phyloP scores from a whole-genome alignment of 2,888 invertebrate genomes.

The Phasia obesa region DNA sequence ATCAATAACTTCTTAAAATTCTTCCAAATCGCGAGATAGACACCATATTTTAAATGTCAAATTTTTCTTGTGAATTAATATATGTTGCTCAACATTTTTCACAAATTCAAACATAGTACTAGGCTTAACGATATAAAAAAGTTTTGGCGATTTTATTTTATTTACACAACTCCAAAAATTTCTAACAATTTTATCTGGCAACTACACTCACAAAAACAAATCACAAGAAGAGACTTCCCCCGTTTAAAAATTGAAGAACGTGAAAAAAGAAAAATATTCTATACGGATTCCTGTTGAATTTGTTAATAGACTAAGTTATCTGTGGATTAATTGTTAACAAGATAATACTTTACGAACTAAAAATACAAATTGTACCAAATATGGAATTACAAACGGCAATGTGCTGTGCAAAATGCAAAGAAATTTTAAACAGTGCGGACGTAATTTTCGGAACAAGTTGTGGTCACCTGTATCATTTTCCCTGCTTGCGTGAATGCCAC shows the following conservation, averaged over 20 bases:
- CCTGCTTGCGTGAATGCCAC: constrained; percentile 7
- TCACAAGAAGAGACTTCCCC: neutral
- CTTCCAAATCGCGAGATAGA: too few relatives aligned
- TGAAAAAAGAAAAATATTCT: neutral
- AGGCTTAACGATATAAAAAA: too few relatives aligned
- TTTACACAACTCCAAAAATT: too few relatives aligned
- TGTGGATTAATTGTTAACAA: too few relatives aligned
- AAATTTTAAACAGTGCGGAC: constrained; percentile 17
- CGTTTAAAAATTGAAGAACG: neutral
- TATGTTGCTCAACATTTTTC: too few relatives aligned
- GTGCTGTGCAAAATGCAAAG: constrained; percentile 9
- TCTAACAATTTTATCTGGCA: neutral
- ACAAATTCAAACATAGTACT: too few relatives aligned
- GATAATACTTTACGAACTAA: too few relatives aligned
- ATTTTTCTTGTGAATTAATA: too few relatives aligned
- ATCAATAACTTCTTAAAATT: too few relatives aligned
- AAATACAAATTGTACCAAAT: neutral
- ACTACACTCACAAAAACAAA: neutral
- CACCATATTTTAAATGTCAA: too few relatives aligned
- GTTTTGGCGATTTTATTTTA: too few relatives aligned
- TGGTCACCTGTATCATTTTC: constrained; percentile 47
- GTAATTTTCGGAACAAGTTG: constrained; percentile 42
- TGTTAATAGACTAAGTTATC: neutral
- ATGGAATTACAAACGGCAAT: constrained; percentile 23
- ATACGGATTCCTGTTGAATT: neutral